Evolutionary conservation across 1,140 invertebrate genomes (phyloP).

Genomic region (Gryllus bimaculatus): DNA sequence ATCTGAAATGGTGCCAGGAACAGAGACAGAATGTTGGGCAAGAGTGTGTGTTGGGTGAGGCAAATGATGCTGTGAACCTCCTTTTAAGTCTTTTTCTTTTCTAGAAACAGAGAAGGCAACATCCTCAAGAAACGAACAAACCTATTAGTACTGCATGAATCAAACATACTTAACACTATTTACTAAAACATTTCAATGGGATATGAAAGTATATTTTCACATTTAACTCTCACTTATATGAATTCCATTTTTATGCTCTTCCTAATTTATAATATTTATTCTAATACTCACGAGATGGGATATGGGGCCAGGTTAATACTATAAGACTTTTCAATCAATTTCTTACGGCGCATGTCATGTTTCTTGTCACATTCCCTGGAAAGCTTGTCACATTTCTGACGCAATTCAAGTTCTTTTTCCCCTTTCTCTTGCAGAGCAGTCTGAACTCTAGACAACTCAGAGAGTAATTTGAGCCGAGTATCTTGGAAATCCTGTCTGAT

Average conservation of each 20-base stretch:
- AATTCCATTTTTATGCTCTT: background rate
- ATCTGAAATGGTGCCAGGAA: background rate
- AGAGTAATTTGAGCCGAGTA: constrained; percentile 24
- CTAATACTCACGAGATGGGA: constrained; percentile 7
- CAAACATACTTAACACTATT: no score
- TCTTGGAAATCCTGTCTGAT: constrained; percentile 28
- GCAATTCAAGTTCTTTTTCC: constrained; percentile 25
- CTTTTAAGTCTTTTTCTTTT: constrained; percentile 17
- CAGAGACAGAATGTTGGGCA: background rate
- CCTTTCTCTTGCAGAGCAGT: constrained; percentile 25
- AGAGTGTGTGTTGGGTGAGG: background rate
- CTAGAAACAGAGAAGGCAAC: no score
- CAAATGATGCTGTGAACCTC: background rate
- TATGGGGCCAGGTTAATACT: constrained; percentile 16
- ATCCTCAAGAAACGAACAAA: no score
- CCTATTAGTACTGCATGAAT: no score
- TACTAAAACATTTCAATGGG: background rate
- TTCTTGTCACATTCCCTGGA: constrained; percentile 15
- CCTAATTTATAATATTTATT: background rate
- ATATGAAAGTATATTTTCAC: background rate
- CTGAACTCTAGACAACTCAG: constrained; percentile 27
- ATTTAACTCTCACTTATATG: background rate
- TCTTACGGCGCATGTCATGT: constrained; percentile 16
- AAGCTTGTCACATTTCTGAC: constrained; percentile 26
- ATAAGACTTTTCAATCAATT: constrained; percentile 26